Percentiles rank a stretch among this genome's conserved stretches.
phyloP scores from a whole-genome alignment of 2,113 vertebrate genomes.

The Daphoenositta chrysoptera region DNA sequence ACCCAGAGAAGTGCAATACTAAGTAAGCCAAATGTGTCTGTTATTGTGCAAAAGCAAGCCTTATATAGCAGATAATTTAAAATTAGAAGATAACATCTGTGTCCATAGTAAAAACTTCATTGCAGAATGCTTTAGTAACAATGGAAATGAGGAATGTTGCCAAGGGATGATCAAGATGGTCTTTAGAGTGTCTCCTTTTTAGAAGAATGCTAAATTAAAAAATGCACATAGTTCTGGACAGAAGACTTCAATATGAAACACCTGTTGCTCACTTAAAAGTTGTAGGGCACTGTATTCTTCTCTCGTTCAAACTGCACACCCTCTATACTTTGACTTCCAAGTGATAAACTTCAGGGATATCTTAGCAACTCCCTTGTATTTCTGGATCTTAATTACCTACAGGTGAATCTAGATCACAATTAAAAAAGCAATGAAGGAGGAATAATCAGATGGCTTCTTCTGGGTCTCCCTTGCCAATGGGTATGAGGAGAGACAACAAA shows the following conservation, averaged over 20 bases:
- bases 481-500: not conserved
- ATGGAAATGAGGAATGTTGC: not conserved
- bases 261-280: not conserved
- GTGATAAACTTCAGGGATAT: not conserved
- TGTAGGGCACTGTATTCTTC: accelerated
- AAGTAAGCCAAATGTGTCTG: accelerated
- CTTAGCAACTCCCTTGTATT: not conserved
- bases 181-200: not conserved
- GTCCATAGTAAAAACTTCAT: not conserved
- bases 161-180: not conserved
- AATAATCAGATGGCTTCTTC: not conserved
- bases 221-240: not conserved
- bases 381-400: not conserved
- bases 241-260: not conserved
- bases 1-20: not conserved
- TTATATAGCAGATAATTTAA: not conserved
- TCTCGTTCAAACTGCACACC: not conserved
- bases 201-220: not conserved
- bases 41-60: not conserved
- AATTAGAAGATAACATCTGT: not conserved
- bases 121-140: not conserved
- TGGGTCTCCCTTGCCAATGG: not conserved
- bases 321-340: not conserved
- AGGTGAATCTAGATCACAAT: not conserved
- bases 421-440: not conserved